Evolutionary conservation across 2,888 invertebrate species (phyloP), one percentile per base, ranked within the genome.

Genomic region (Bursaphelenchus okinawaensis): DNA sequence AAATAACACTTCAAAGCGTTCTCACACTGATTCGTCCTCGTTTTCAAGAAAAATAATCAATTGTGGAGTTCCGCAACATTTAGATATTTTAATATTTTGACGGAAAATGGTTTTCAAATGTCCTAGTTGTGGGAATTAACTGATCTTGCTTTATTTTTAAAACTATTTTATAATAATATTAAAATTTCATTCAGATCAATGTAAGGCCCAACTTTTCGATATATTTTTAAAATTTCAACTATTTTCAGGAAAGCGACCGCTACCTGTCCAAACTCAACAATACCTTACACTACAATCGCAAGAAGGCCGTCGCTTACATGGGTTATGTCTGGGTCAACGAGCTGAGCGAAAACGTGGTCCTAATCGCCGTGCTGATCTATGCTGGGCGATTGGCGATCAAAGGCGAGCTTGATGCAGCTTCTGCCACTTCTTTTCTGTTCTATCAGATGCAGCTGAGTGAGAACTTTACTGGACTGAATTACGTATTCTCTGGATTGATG

Each of bases 371-470:
- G n/a, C 71, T 85, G 29, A 84, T 83, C 67, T 85, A 84, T 72
- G 84, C 84, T 23, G 85, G 84, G 7, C 83, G 83, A 73, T 75
- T 85, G 20, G 85, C 84, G 12, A 62, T 85, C n/a, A 72, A 56
- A 24, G 57, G 57, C 27, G 24, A 56, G 27, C 63, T 84, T 55
- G 73, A 70, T 19, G 78, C 76, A 9, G 60, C 61, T 20, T 55
- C 56, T 16, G 73, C 84, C 2, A 82, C 84, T 29, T 82, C 83
- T 0, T 84, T 84, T 74, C 79, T 85, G 40, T 78, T 85, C 8
- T 85, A 85, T 68, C 84, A 85, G 69, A 75, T 84, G 73, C 82
- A 84, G 62, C 73, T 85, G 4, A 84, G 84, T 26, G 82, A 82
- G 63, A 81, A 82, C 69, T 73, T 85, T 23, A 20, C 20, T 19